Base-by-base conservation (phyloP, 1,140 invertebrate species). In the Scaptodrosophila lebanonensis region DNA sequence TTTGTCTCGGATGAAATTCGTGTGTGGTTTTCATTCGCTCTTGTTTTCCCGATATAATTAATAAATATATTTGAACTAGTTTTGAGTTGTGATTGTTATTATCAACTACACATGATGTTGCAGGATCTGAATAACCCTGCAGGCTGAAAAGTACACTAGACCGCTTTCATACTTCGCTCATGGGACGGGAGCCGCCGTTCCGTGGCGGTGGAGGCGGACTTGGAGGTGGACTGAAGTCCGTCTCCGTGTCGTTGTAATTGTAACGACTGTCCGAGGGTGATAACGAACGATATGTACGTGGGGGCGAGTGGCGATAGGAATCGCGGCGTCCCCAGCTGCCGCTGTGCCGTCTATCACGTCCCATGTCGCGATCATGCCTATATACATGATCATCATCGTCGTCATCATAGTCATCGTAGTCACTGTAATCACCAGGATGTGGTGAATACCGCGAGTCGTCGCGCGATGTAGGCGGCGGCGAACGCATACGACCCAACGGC, bases 401-500 rank as follows among this genome's bases (percentile, higher is more conserved):
- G 7, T 58, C 39, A 47, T 72, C 54, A 7, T 62, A 49, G 13
- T 83, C 66, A 58, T 73, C 77, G 39, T 83, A 83, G 15, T 83
- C 72, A 33, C 73, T 76, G 40, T 61, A 62, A 22, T 83, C 67
- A 35, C 71, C 69, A 4, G 52, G 67, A 12, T 73, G 43, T 32
- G 42, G 43, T 32, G 51, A 3, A 50, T 59, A 25, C 68, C 54
- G 3, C 64, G 53, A 33, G 50, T 73, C 56, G 2, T 62, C 42
- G 2, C 75, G 58, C 2, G 58, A 39, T 7, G 57, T 27, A 5
- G 83, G 71, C 13, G 91, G 91, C 2, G 91, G 91, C 2, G 91
- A 92, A 3, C 91, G 91, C 77, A 92, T 87, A 43, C 91, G 87
- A 3, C 91, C 91, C 15, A 92, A 64, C 7, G 91, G 91, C 17